phyloP scores from a whole-genome alignment of 2,797 vertebrate genomes.

The Melanogrammus aeglefinus region DNA sequence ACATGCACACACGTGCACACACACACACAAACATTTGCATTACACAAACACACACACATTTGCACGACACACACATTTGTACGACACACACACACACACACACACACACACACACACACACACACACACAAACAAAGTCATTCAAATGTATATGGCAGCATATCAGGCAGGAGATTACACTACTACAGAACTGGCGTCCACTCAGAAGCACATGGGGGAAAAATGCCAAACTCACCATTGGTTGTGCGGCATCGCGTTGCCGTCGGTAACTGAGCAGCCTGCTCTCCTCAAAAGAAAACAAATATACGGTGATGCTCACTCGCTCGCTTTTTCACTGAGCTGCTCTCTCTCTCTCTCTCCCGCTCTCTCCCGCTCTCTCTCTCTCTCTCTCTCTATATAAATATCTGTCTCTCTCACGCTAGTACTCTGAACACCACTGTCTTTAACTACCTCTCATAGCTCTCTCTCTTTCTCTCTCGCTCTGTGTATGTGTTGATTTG shows the following conservation, averaged over 20 bases:
- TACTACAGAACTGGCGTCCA: background rate
- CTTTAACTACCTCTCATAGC: background rate
- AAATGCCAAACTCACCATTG: constrained; percentile 56
- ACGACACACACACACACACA: no score
- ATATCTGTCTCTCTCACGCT: background rate
- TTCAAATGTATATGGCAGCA: no score
- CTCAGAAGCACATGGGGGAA: constrained; percentile 27
- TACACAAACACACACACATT: background rate
- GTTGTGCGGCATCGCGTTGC: constrained; percentile 51
- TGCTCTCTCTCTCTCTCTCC: background rate
- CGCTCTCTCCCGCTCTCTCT: background rate
- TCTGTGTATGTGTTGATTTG: background rate
- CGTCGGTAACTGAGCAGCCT: constrained; percentile 55
- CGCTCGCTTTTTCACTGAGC: background rate
- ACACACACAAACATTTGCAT: background rate
- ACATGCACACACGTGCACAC: background rate
- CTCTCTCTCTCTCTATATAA: background rate
- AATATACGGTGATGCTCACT: constrained; percentile 11
- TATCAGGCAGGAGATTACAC: background rate
- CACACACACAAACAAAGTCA: no score
- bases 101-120: no score
- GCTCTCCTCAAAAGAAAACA: constrained; percentile 11
- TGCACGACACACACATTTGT: no score
- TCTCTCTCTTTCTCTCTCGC: background rate
- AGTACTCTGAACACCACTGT: background rate